Percentiles rank a stretch among this genome's conserved stretches.
Evolutionary conservation across 2,113 vertebrate genomes (phyloP).

Genomic region (Leptodactylus fuscus): DNA sequence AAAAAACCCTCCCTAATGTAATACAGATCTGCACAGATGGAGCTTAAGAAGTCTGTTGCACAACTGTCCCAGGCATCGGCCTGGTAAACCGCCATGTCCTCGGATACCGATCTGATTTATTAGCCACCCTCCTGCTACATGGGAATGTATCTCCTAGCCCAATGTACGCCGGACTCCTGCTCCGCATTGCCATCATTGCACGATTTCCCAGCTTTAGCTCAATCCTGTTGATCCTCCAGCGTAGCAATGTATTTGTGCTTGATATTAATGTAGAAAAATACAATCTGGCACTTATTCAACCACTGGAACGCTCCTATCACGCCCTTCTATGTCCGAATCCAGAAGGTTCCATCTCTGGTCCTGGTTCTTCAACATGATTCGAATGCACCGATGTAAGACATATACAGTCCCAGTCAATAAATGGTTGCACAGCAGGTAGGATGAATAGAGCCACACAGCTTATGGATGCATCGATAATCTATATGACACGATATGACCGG

Average conservation of each 20-base stretch:
- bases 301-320: slow-evolving; percentile 62
- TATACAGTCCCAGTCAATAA: slow-evolving; percentile 69
- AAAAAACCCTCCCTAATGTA: neutral
- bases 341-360: slow-evolving; percentile 63
- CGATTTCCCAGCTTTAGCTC: slow-evolving; percentile 69
- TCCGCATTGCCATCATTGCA: slow-evolving; percentile 66
- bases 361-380: slow-evolving; percentile 70
- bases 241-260: slow-evolving; percentile 72
- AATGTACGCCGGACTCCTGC: slow-evolving; percentile 62
- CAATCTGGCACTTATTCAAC: slow-evolving; percentile 70
- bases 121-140: slow-evolving; percentile 46
- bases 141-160: slow-evolving; percentile 65
- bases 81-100: neutral
- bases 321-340: slow-evolving; percentile 63
- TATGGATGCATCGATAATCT: slow-evolving; percentile 75
- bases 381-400: slow-evolving; percentile 75
- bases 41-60: neutral
- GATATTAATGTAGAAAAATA: slow-evolving; percentile 63
- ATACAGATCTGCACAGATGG: neutral
- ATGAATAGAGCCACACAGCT: slow-evolving; percentile 75
- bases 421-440: slow-evolving; percentile 72
- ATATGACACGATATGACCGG: slow-evolving; percentile 76
- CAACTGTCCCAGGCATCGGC: no score
- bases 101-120: neutral
- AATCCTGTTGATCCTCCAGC: slow-evolving; percentile 63